Evolutionary conservation across 1,140 invertebrate genomes (phyloP), one percentile per base, ranked within the genome.

Genomic region (Hycleus phaleratus): DNA sequence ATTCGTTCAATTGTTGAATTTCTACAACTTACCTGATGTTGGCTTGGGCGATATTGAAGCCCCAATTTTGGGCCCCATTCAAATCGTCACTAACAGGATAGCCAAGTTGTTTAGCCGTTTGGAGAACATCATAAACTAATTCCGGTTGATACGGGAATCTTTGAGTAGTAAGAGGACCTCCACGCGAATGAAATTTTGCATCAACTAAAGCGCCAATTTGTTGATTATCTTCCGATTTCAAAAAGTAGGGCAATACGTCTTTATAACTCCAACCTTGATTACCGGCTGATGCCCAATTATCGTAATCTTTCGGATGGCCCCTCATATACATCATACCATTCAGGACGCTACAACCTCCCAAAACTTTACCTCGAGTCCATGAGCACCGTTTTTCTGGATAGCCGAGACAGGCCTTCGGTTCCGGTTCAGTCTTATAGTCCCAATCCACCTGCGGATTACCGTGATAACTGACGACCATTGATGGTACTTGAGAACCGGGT

Each of bases 301-400:
- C 79, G 68, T 84, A 90, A 73, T 90, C 86, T 56, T 70, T 78
- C 0, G 82, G 77, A 64, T 85, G 79, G 0, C 87, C 87, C 44
- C 87, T 76, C 24, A 83, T 82, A 63, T 89, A 89, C 71, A 87
- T 85, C 85, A 90, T 88, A 3, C 80, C 82, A 69, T 86, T 85
- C n/a, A 85, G 73, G 2, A 80, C 78, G 32, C 81, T 82, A 43
- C 78, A 80, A 7, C 84, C 84, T n/a, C 84, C 84, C 49, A 80
- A 55, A 12, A 74, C 74, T 68, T 84, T 82, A 2, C 77, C 82
- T 58, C 80, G 74, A 0, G 78, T 75, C 81, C 81, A 84, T 7
- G 65, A 66, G 62, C 81, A 82, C 11, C 73, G 61, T 7, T 75
- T 71, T 6, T 72, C 75, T 0, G 71, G 75, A 9, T 80, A 71